phyloP scores from a whole-genome alignment of 1,140 invertebrate species.

The Cydia fagiglandana region DNA sequence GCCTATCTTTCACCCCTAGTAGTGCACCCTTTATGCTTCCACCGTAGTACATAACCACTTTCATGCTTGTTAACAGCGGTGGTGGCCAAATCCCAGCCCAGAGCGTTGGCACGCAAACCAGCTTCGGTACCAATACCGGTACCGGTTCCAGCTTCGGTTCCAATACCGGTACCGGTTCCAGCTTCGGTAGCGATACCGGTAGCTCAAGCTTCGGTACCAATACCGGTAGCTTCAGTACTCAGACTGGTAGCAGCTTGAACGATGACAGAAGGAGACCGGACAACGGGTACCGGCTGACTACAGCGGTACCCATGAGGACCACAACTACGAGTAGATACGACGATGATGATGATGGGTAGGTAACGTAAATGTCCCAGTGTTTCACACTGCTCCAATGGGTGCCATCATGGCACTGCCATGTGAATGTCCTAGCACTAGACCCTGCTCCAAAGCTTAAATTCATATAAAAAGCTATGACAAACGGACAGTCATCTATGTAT shows the following conservation, averaged over 20 bases:
- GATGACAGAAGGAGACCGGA: slow-evolving; percentile 14
- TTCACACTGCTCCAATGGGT: neutral
- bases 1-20: neutral
- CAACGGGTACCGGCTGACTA: slow-evolving; percentile 16
- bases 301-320: neutral
- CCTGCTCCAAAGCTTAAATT: no score
- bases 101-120: slow-evolving; percentile 34
- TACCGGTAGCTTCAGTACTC: slow-evolving; percentile 15
- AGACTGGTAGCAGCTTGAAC: neutral
- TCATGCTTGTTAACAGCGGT: slow-evolving; percentile 33
- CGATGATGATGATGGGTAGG: slow-evolving; percentile 22
- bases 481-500: no score
- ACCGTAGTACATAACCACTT: neutral
- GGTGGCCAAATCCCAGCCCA: slow-evolving; percentile 33
- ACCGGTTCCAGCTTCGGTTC: neutral
- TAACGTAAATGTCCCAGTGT: neutral
- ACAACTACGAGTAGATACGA: neutral
- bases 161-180: neutral
- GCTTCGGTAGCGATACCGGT: neutral
- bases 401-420: no score
- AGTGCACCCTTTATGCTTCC: neutral
- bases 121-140: neutral
- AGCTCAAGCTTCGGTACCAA: neutral
- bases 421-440: no score
- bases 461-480: no score